A percentile compares a stretch with the other conserved stretches of the same genome.
Conservation (phyloP, 35 echinoderm and acorn worm species). For the Patiria miniata region DNA sequence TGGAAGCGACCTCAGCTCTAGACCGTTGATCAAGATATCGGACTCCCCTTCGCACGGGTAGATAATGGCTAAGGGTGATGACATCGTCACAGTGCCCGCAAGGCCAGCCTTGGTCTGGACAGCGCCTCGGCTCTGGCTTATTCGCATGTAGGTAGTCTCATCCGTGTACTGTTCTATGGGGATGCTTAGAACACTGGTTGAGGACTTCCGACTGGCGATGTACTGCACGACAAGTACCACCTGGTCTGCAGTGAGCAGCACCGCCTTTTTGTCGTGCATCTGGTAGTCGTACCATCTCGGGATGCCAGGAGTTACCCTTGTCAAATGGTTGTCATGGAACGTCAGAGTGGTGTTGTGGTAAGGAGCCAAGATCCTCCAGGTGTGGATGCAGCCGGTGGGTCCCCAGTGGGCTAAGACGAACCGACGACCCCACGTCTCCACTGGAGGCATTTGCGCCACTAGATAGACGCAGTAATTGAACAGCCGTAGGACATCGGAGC, state of each 20-base stretch:
- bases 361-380: slow-evolving; percentile 7
- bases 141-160: too few relatives aligned
- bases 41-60: background rate
- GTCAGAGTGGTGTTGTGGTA: slow-evolving; percentile 1
- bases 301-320: background rate
- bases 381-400: background rate
- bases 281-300: background rate
- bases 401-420: background rate
- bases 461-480: slow-evolving; percentile 1
- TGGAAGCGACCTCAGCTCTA: background rate
- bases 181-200: background rate
- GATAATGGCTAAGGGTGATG: background rate
- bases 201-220: background rate
- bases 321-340: background rate
- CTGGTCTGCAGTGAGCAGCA: background rate
- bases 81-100: too few relatives aligned
- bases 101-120: too few relatives aligned
- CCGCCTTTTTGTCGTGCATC: background rate
- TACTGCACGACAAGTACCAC: background rate
- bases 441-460: background rate
- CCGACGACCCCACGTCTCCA: background rate
- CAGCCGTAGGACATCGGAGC: background rate
- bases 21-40: background rate
- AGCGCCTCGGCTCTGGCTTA: too few relatives aligned
- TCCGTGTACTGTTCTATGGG: background rate